Conservation (phyloP, 2,113 vertebrate species). For the Trogon melanurus region DNA sequence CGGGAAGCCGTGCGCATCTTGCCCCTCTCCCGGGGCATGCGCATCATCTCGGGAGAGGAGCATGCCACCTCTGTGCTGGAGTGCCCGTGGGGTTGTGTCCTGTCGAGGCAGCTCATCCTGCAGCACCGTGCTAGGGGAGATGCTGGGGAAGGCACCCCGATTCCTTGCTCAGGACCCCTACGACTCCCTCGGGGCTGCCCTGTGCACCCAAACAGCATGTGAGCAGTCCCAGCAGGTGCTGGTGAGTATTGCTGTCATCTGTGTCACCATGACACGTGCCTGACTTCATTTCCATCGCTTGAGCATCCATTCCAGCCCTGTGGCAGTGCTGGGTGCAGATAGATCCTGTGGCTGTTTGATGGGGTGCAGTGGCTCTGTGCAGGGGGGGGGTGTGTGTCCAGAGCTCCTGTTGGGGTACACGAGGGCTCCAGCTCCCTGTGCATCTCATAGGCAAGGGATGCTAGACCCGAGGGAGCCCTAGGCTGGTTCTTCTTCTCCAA, state of each 20-base stretch:
- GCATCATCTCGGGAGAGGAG: not conserved
- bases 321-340: accelerated
- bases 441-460: accelerated
- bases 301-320: not conserved
- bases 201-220: not conserved
- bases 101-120: not conserved
- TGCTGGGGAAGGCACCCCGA: accelerated
- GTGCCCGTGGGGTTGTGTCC: not conserved
- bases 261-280: not conserved
- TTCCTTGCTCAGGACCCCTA: accelerated
- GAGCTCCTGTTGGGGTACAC: not conserved
- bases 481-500: not conserved
- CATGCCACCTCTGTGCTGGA: too few relatives aligned
- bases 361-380: not conserved
- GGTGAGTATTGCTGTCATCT: accelerated
- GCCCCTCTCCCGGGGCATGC: not conserved
- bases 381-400: not conserved
- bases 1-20: not conserved
- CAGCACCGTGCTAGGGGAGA: not conserved
- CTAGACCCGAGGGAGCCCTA: not conserved
- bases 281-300: not conserved
- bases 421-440: accelerated
- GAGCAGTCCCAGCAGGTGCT: not conserved
- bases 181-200: accelerated
- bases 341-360: accelerated